These are phyloP conservation scores for Hyperopisus bebe DNA, from an alignment of 2,113 vertebrate species.

Conservation along the genomic window DNA sequence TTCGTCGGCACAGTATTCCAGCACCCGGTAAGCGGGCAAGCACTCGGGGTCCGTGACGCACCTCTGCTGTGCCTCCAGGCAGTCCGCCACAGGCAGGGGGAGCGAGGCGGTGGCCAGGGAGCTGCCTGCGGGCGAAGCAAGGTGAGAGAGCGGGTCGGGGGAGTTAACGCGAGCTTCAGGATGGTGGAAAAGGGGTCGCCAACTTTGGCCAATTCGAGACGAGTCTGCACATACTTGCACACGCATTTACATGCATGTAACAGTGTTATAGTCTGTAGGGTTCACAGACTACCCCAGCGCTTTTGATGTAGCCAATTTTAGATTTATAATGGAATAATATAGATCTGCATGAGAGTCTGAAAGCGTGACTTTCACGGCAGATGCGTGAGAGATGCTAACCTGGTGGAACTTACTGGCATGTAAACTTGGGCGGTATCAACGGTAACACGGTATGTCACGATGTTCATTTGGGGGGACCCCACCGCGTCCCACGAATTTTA, in stretches of 20 bases:
- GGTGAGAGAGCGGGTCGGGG: neutral
- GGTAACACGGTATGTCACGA: neutral
- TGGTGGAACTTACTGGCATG: neutral
- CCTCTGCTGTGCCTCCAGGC: conserved; percentile 66
- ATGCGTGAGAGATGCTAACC: neutral
- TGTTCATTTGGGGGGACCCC: neutral
- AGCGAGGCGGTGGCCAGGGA: conserved; percentile 41
- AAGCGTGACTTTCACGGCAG: neutral
- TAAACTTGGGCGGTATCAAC: neutral
- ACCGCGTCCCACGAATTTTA: neutral
- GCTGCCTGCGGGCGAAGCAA: conserved; percentile 38
- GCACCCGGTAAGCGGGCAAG: conserved; percentile 60
- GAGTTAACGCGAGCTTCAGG: conserved; percentile 15
- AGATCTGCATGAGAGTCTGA: neutral
- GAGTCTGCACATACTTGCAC: neutral
- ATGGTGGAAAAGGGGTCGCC: neutral
- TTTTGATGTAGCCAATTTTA: neutral
- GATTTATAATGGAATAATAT: neutral
- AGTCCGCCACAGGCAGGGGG: conserved; percentile 48
- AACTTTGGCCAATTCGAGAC: neutral
- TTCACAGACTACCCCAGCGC: neutral
- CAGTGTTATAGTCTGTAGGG: neutral
- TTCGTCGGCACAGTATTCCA: conserved; percentile 68
- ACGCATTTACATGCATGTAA: neutral
- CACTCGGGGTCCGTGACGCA: conserved; percentile 69